Conservation (phyloP, 2,113 vertebrate genomes). For the Leuciscus idus region DNA sequence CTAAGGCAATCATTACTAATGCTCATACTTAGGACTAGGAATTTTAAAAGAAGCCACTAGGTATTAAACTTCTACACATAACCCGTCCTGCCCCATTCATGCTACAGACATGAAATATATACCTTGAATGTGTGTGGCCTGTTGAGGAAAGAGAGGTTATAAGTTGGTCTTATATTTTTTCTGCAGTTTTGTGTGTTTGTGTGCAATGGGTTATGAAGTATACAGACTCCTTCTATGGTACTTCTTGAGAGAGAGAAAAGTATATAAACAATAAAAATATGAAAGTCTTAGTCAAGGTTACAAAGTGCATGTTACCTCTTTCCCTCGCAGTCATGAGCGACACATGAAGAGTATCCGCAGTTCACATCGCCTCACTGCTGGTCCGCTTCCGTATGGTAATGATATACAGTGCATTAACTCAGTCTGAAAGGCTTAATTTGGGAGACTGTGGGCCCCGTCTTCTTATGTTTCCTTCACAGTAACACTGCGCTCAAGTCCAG, state of each 20-base stretch:
- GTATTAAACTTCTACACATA: not conserved
- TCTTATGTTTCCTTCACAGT: slow-evolving; percentile 65
- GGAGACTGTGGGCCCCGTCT: slow-evolving; percentile 64
- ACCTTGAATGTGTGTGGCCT: not conserved
- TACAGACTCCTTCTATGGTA: not conserved
- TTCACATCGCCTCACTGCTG: slow-evolving; percentile 62
- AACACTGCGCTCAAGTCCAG: slow-evolving; percentile 56
- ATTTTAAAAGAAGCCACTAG: not conserved
- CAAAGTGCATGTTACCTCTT: slow-evolving; percentile 32
- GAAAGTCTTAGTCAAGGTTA: slow-evolving; percentile 36
- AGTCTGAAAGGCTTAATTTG: slow-evolving; percentile 71
- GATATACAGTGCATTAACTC: slow-evolving; percentile 67
- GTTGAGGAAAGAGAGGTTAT: not conserved
- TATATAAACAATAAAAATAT: not conserved
- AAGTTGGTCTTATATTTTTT: not conserved
- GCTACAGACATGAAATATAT: not conserved
- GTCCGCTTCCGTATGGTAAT: slow-evolving; percentile 65
- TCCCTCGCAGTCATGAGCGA: slow-evolving; percentile 24
- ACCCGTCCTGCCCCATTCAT: not conserved
- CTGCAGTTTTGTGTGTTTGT: not conserved
- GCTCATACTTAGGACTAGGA: not conserved
- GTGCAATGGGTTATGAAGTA: slow-evolving; percentile 17
- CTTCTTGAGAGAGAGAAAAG: slow-evolving; percentile 8
- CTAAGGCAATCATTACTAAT: not conserved
- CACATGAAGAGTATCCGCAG: slow-evolving; percentile 56